Conservation (phyloP, 2,797 vertebrate species). For the Cyclopterus lumpus region DNA sequence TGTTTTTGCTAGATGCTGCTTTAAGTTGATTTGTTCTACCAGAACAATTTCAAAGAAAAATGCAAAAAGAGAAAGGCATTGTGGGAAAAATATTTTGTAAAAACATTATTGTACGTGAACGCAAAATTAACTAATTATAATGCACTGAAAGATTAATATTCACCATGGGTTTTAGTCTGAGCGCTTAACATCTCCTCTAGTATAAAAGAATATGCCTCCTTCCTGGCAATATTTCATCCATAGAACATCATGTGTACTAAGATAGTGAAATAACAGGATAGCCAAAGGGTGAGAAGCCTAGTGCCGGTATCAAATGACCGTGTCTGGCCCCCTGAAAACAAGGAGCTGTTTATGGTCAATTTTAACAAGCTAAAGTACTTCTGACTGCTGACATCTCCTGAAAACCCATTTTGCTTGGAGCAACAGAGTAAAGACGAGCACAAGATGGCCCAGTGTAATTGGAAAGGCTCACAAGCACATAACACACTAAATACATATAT, state of each 20-base stretch:
- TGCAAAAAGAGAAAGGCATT: constrained; percentile 24
- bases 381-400: constrained; percentile 61
- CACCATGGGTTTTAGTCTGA: constrained; percentile 32
- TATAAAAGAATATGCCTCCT: constrained; percentile 54
- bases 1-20: constrained; percentile 20
- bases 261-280: constrained; percentile 77
- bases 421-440: constrained; percentile 24
- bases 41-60: constrained; percentile 33
- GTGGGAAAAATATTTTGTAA: constrained; percentile 23
- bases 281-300: constrained; percentile 69
- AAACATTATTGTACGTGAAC: constrained; percentile 39
- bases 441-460: constrained; percentile 39
- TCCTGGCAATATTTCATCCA: constrained; percentile 69
- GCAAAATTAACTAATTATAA: constrained; percentile 46
- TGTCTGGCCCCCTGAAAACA: constrained; percentile 79
- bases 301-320: constrained; percentile 76
- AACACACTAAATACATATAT: constrained; percentile 50
- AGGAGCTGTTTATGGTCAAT: constrained; percentile 83
- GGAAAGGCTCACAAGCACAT: constrained; percentile 35
- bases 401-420: constrained; percentile 56
- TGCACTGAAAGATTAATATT: constrained; percentile 46
- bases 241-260: constrained; percentile 67
- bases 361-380: constrained; percentile 72
- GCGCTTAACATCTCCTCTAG: constrained; percentile 54
- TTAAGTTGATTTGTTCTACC: constrained; percentile 37